phyloP scores from a whole-genome alignment of 1,140 invertebrate genomes.

The Thaumetopoea pityocampa region DNA sequence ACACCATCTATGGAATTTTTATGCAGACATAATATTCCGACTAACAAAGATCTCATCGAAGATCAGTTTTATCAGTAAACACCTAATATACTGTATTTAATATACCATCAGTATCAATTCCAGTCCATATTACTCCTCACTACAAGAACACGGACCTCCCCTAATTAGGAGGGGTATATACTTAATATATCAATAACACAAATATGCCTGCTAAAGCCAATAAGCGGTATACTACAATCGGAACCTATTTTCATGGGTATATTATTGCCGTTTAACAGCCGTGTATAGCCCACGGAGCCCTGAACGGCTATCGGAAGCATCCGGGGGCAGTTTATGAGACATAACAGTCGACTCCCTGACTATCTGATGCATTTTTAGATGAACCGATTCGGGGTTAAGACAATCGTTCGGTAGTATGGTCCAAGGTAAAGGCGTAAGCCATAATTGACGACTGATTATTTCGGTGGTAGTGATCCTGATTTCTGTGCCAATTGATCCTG shows the following conservation, averaged over 20 bases:
- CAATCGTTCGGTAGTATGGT: slow-evolving; percentile 41
- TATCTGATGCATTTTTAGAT: slow-evolving; percentile 73
- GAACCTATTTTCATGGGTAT: slow-evolving; percentile 11
- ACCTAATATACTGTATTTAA: too few species aligned
- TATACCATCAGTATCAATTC: too few species aligned
- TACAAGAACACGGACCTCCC: too few species aligned
- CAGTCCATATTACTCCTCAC: too few species aligned
- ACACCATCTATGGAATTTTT: too few species aligned
- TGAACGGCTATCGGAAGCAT: slow-evolving; percentile 15
- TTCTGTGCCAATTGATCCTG: too few species aligned
- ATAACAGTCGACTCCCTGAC: slow-evolving; percentile 40
- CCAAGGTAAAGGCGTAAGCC: slow-evolving; percentile 16
- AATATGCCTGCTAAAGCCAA: slow-evolving; percentile 1
- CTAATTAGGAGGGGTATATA: too few species aligned
- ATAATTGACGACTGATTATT: slow-evolving; percentile 3
- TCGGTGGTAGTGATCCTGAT: too few species aligned
- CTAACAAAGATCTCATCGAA: too few species aligned
- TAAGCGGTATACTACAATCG: slow-evolving; percentile 12
- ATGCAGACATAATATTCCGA: too few species aligned
- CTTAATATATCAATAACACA: too few species aligned
- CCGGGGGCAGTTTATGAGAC: slow-evolving; percentile 62
- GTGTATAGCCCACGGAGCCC: slow-evolving; percentile 5
- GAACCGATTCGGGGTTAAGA: slow-evolving; percentile 62
- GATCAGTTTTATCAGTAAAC: too few species aligned
- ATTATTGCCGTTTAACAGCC: slow-evolving; percentile 16